Percentiles rank a stretch among this genome's conserved stretches.
Conservation (phyloP, 1,140 invertebrate species). For the Temnothorax curvispinosus region DNA sequence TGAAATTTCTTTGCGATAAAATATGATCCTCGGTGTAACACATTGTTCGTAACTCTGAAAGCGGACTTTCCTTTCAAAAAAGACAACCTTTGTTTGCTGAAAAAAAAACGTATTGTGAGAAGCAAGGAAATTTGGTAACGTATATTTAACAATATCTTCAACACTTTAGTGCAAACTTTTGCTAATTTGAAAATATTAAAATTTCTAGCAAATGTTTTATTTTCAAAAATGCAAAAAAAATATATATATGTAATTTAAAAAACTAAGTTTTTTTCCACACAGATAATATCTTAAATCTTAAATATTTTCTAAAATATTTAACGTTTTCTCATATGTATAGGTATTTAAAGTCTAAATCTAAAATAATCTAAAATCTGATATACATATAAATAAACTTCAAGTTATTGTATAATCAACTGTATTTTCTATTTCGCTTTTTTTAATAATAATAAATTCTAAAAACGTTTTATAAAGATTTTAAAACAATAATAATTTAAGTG, state of each 20-base stretch:
- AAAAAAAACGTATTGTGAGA: not conserved
- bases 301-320: not conserved
- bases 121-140: not conserved
- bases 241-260: not conserved
- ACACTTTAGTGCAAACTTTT: not conserved
- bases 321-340: not conserved
- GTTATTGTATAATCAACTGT: not conserved
- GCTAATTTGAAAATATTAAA: not conserved
- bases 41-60: constrained; percentile 27
- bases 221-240: not conserved
- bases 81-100: not conserved
- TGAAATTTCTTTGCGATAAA: constrained; percentile 44
- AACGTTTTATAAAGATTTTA: not conserved
- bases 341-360: not conserved
- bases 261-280: not conserved
- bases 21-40: constrained; percentile 19
- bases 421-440: not conserved
- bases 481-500: not conserved
- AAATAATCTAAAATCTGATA: not conserved
- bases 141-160: not conserved
- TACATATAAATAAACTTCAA: not conserved
- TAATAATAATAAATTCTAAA: not conserved
- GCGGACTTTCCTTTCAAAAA: not conserved
- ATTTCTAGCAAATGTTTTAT: not conserved
- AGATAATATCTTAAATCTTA: not conserved